Conservation (phyloP, 2,797 vertebrate species). For the Sebastes hopkinsi region DNA sequence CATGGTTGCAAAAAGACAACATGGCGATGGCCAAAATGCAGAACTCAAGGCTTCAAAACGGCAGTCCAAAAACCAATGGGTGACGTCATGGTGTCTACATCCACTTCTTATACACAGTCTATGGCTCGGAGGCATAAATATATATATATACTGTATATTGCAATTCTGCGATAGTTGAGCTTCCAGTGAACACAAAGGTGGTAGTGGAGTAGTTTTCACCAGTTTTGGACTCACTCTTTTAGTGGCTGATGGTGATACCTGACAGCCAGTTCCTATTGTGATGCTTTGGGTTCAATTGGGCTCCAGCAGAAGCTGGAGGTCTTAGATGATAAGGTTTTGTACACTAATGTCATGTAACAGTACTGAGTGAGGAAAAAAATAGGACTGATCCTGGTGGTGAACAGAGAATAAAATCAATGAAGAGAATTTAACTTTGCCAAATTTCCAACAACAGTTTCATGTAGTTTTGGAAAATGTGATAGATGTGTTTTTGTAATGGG, state of each 20-base stretch:
- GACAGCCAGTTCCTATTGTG: slow-evolving; percentile 20
- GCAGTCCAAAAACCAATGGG: too few species aligned
- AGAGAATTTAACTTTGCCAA: slow-evolving; percentile 23
- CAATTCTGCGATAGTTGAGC: neutral
- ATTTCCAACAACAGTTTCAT: slow-evolving; percentile 29
- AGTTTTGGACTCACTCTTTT: neutral
- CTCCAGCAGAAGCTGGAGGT: slow-evolving; percentile 16
- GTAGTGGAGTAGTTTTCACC: slow-evolving; percentile 3
- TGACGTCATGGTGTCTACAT: too few species aligned
- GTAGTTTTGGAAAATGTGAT: slow-evolving; percentile 41
- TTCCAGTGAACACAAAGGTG: slow-evolving; percentile 22
- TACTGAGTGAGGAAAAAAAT: neutral
- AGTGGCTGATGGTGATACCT: neutral
- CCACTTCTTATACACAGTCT: too few species aligned
- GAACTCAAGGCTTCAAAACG: too few species aligned
- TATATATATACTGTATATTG: neutral
- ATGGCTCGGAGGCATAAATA: neutral
- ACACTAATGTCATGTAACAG: neutral
- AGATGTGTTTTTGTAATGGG: slow-evolving; percentile 54
- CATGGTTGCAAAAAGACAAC: too few species aligned
- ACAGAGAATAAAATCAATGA: slow-evolving; percentile 5
- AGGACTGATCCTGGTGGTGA: neutral
- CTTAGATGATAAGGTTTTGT: neutral
- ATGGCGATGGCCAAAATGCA: too few species aligned
- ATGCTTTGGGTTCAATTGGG: slow-evolving; percentile 21